Percentiles rank a stretch among this genome's conserved stretches.
Evolutionary conservation across 1,140 invertebrate species (phyloP).

Genomic region (Aethina tumida): DNA sequence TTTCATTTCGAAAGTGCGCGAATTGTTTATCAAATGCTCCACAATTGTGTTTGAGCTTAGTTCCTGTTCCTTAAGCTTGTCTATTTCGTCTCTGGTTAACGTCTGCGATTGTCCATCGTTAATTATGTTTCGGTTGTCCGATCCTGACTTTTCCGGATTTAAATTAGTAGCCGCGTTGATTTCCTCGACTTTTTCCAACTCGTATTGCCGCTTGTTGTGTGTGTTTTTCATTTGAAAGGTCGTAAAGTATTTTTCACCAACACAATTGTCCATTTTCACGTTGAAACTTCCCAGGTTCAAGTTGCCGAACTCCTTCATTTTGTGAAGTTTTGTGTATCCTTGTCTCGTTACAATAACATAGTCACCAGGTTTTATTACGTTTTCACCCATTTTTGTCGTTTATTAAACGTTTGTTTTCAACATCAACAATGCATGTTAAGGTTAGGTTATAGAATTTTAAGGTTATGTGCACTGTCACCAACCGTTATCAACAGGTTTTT

Average conservation of each 20-base stretch:
- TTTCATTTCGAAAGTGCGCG: slow-evolving; percentile 74
- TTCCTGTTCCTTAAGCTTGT: slow-evolving; percentile 61
- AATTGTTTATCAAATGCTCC: slow-evolving; percentile 78
- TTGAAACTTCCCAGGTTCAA: slow-evolving; percentile 60
- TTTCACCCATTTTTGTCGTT: no score
- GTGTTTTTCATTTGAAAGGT: slow-evolving; percentile 66
- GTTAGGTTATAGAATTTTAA: no score
- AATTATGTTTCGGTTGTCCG: slow-evolving; percentile 75
- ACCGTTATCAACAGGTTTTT: no score
- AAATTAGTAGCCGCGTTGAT: slow-evolving; percentile 39
- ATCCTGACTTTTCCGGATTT: slow-evolving; percentile 47
- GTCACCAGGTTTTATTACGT: slow-evolving; percentile 48
- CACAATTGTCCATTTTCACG: slow-evolving; percentile 56
- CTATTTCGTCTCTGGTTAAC: slow-evolving; percentile 72
- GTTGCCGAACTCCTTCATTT: slow-evolving; percentile 49
- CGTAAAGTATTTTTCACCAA: slow-evolving; percentile 65
- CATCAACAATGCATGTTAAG: no score
- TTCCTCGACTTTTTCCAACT: slow-evolving; percentile 44
- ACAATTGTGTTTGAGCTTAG: slow-evolving; percentile 74
- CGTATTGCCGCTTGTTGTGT: slow-evolving; percentile 46
- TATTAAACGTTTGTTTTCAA: no score
- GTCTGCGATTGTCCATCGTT: slow-evolving; percentile 82
- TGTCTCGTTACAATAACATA: slow-evolving; percentile 67
- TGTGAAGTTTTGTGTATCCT: slow-evolving; percentile 64
- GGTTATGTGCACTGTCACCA: no score